A percentile compares a stretch with the other conserved stretches of the same genome.
Evolutionary conservation across 2,888 invertebrate species (phyloP).

Genomic region (Ophioninae sp.): DNA sequence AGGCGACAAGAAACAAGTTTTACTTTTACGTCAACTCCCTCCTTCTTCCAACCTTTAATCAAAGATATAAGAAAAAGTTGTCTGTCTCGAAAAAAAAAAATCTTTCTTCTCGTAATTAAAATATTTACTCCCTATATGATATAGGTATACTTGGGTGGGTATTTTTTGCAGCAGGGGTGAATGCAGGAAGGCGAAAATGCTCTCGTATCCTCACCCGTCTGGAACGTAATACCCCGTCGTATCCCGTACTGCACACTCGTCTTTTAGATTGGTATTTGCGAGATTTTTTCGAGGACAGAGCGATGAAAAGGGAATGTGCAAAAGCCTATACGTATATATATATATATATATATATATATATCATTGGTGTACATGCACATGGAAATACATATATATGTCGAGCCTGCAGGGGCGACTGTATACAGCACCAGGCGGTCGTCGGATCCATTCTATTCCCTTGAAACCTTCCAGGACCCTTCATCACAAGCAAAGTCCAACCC

Average conservation of each 20-base stretch:
- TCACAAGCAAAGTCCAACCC: conserved; percentile 44
- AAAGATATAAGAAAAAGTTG: background rate
- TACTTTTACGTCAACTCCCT: background rate
- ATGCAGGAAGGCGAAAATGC: conserved; percentile 29
- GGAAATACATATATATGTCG: background rate
- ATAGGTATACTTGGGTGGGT: conserved; percentile 2
- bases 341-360: conserved; percentile 6
- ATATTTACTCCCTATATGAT: background rate
- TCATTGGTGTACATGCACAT: conserved; percentile 7
- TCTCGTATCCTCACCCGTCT: conserved; percentile 29
- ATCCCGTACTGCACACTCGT: conserved; percentile 21
- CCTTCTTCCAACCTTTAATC: background rate
- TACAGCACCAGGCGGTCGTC: conserved; percentile 51
- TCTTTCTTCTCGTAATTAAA: background rate
- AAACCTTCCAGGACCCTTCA: conserved; percentile 48
- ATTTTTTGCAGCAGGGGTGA: conserved; percentile 1
- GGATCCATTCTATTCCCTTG: conserved; percentile 49
- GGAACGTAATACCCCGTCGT: conserved; percentile 34
- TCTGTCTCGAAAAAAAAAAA: background rate
- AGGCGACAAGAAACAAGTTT: background rate
- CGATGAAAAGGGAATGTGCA: conserved; percentile 54
- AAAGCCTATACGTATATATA: conserved; percentile 7
- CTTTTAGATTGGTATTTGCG: conserved; percentile 61
- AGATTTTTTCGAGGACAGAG: conserved; percentile 42
- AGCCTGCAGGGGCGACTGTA: conserved; percentile 31